These are phyloP conservation scores for Alcis repandata DNA, from an alignment of 2,888 invertebrate genomes.

Conservation along the genomic window DNA sequence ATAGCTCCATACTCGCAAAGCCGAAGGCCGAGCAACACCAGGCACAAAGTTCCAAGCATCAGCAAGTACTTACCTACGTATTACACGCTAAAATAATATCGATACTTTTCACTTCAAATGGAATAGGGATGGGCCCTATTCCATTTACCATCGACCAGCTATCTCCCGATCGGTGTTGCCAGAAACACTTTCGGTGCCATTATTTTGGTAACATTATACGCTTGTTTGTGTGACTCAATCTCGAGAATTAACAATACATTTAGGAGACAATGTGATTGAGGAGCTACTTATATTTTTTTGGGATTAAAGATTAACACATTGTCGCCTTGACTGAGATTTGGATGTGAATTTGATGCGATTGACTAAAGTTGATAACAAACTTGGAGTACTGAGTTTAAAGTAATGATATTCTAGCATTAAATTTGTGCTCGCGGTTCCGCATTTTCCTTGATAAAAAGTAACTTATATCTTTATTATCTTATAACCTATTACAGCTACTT, in stretches of 20 bases:
- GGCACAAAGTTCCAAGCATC: no score
- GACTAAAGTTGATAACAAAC: slow-evolving; percentile 5
- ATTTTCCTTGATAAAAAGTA: no score
- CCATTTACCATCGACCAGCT: slow-evolving; percentile 30
- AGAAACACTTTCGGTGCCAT: slow-evolving; percentile 69
- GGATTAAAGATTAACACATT: slow-evolving; percentile 41
- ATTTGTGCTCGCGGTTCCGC: no score
- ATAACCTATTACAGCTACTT: no score
- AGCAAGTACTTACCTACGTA: no score
- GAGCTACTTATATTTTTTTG: slow-evolving; percentile 46
- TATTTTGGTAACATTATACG: slow-evolving; percentile 67
- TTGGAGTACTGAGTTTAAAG: no score
- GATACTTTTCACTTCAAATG: slow-evolving; percentile 33
- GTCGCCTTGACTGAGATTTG: slow-evolving; percentile 38
- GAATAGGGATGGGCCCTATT: no score
- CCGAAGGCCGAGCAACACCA: no score
- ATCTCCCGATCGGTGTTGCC: slow-evolving; percentile 63
- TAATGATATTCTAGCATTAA: no score
- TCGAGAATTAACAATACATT: slow-evolving; percentile 44
- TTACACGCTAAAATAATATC: slow-evolving; percentile 6
- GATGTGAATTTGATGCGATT: slow-evolving; percentile 30
- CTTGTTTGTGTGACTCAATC: slow-evolving; percentile 52
- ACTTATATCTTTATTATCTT: no score
- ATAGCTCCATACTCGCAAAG: no score
- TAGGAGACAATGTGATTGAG: slow-evolving; percentile 38